phyloP scores from a whole-genome alignment of 2,888 invertebrate genomes.

The Periphyllus acericola region DNA sequence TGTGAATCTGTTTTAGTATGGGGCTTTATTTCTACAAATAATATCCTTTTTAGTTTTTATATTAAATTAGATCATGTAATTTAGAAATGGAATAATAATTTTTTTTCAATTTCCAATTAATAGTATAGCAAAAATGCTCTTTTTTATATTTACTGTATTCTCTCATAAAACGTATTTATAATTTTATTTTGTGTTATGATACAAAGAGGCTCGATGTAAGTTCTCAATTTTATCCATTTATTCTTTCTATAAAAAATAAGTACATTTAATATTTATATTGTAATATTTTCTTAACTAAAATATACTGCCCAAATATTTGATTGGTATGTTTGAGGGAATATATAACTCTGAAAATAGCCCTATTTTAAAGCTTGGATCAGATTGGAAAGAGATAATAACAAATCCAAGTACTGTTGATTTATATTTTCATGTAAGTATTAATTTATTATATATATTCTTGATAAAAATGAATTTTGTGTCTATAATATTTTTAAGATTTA shows the following conservation, averaged over 20 bases:
- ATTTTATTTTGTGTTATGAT: no score
- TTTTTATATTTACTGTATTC: no score
- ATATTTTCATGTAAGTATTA: constrained; percentile 75
- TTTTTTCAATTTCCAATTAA: no score
- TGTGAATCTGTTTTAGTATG: constrained; percentile 83
- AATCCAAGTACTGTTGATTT: constrained; percentile 79
- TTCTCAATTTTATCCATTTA: no score
- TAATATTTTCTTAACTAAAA: constrained; percentile 66
- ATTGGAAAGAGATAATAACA: constrained; percentile 82
- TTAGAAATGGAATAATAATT: neutral
- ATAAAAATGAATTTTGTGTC: constrained; percentile 4
- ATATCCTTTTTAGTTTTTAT: constrained; percentile 70
- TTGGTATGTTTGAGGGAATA: constrained; percentile 77
- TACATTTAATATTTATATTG: constrained; percentile 23
- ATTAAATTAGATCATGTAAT: constrained; percentile 13
- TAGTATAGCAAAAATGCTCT: no score
- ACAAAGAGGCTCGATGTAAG: no score
- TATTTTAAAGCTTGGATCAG: constrained; percentile 71
- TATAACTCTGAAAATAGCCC: constrained; percentile 75
- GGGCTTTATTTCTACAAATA: constrained; percentile 78
- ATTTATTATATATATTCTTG: neutral
- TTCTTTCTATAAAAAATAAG: neutral
- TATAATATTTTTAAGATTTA: constrained; percentile 71
- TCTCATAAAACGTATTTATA: no score
- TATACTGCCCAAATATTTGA: constrained; percentile 75